phyloP scores from a whole-genome alignment of 2,113 vertebrate species.

The Toxostoma redivivum region DNA sequence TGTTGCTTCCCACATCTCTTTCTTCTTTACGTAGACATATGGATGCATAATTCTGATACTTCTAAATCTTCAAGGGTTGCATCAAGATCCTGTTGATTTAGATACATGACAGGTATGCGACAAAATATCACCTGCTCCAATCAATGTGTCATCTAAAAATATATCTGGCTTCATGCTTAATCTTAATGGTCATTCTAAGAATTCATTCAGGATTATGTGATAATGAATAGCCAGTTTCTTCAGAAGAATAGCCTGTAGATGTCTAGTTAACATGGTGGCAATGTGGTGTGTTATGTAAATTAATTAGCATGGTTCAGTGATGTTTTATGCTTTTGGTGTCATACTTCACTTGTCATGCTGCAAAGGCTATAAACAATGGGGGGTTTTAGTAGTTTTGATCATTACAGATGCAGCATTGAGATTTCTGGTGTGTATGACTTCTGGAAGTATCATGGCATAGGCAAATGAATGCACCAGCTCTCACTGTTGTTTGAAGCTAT shows the following conservation, averaged over 20 bases:
- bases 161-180: background rate
- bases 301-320: background rate
- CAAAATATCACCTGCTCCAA: background rate
- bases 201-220: background rate
- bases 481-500: background rate
- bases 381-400: rapidly evolving
- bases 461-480: background rate
- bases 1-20: background rate
- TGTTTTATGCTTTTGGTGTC: background rate
- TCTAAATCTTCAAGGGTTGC: background rate
- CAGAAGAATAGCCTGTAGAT: background rate
- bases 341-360: background rate
- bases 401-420: background rate
- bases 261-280: background rate
- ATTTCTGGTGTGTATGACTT: background rate
- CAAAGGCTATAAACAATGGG: background rate
- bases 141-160: background rate
- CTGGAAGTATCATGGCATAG: background rate
- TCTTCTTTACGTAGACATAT: background rate
- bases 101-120: background rate
- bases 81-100: background rate
- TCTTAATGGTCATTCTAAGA: background rate
- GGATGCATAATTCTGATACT: background rate
- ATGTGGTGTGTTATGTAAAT: background rate
- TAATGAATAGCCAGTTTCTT: background rate